phyloP scores from a whole-genome alignment of 2,888 invertebrate species.

The Pollenia griseotomentosa region DNA sequence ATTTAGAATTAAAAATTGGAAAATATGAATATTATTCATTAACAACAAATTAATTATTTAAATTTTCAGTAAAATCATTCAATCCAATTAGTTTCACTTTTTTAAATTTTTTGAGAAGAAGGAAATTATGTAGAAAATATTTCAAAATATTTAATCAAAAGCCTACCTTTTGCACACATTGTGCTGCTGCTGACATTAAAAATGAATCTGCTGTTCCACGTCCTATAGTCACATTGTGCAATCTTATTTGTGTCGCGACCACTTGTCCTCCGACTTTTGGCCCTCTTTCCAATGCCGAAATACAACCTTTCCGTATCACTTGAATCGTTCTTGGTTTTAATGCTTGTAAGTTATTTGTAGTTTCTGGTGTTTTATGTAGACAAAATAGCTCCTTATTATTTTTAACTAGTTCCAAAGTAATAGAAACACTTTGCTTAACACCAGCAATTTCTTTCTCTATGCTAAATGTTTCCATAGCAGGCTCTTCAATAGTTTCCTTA shows the following conservation, averaged over 20 bases:
- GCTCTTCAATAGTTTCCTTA: slow-evolving; percentile 88
- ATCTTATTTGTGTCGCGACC: slow-evolving; percentile 89
- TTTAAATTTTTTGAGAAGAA: no score
- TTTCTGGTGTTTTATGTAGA: slow-evolving; percentile 88
- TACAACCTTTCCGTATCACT: slow-evolving; percentile 90
- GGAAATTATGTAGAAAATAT: neutral
- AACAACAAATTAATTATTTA: neutral
- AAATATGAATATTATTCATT: neutral
- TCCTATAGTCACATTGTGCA: slow-evolving; percentile 90
- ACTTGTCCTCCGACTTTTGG: slow-evolving; percentile 94
- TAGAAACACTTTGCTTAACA: slow-evolving; percentile 81
- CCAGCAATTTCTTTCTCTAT: slow-evolving; percentile 84
- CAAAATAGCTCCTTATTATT: slow-evolving; percentile 85
- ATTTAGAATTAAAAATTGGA: no score
- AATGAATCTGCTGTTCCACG: slow-evolving; percentile 92
- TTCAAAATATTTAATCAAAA: neutral
- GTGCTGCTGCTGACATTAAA: slow-evolving; percentile 91
- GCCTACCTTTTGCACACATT: slow-evolving; percentile 91
- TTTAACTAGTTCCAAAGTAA: slow-evolving; percentile 83
- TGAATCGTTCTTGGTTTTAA: slow-evolving; percentile 88
- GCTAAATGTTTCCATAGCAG: slow-evolving; percentile 76
- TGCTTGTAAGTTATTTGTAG: slow-evolving; percentile 87
- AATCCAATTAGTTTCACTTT: no score
- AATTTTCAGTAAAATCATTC: neutral
- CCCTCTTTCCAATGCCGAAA: slow-evolving; percentile 90